phyloP scores from a whole-genome alignment of 1,140 invertebrate species.

The Drosophila ironensis region DNA sequence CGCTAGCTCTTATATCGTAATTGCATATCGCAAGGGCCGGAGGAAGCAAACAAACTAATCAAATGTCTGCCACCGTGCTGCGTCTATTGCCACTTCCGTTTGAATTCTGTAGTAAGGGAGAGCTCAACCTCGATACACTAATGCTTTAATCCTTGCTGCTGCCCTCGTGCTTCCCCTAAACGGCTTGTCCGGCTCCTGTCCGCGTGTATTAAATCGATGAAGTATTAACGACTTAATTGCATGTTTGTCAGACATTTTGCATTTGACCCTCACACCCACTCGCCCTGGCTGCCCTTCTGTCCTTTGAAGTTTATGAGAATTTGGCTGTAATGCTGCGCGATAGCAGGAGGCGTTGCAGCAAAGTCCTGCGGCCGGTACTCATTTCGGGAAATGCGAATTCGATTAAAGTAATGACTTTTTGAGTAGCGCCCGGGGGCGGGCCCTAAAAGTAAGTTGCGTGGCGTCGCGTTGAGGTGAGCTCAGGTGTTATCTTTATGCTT shows the following conservation, averaged over 20 bases:
- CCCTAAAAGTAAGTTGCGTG: too few species aligned
- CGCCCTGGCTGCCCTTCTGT: neutral
- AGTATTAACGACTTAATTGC: conserved; percentile 81
- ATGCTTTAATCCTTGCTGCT: conserved; percentile 69
- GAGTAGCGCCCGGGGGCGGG: conserved; percentile 17
- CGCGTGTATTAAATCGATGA: conserved; percentile 74
- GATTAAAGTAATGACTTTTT: conserved; percentile 78
- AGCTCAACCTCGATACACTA: conserved; percentile 53
- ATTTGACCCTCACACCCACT: neutral
- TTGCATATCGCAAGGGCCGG: conserved; percentile 59
- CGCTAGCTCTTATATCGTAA: conserved; percentile 79
- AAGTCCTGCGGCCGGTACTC: conserved; percentile 39
- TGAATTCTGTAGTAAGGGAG: conserved; percentile 27
- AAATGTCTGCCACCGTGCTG: conserved; percentile 62
- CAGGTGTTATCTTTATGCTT: neutral
- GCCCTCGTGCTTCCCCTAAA: conserved; percentile 8
- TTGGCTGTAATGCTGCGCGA: conserved; percentile 11
- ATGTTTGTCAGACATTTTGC: conserved; percentile 76
- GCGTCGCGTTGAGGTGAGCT: neutral
- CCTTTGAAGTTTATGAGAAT: conserved; percentile 57
- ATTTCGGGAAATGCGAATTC: conserved; percentile 73
- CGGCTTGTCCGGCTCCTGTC: conserved; percentile 35
- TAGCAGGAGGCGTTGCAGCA: conserved; percentile 57
- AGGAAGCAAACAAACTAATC: conserved; percentile 69
- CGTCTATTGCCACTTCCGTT: conserved; percentile 55